A percentile compares a stretch with the other conserved stretches of the same genome.
Evolutionary conservation across 1,140 invertebrate genomes (phyloP).

Genomic region (Homarus americanus): DNA sequence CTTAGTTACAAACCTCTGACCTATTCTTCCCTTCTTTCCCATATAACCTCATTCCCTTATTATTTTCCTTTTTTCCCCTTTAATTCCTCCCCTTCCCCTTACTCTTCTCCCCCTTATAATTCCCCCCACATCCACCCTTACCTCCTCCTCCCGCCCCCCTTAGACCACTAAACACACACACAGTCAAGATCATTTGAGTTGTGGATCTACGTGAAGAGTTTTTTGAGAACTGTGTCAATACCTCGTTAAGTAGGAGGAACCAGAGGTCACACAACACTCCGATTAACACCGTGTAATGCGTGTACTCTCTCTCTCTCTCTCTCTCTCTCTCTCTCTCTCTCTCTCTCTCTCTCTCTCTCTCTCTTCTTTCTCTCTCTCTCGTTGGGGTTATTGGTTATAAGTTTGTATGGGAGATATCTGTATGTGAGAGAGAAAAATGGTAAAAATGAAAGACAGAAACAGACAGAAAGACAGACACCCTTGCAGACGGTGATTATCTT

Average conservation of each 20-base stretch:
- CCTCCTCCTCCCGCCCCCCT: neutral
- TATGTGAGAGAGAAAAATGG: no score
- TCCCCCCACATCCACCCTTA: neutral
- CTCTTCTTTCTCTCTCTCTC: neutral
- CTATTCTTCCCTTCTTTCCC: no score
- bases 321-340: constrained; percentile 8
- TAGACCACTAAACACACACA: neutral
- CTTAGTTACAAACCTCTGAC: no score
- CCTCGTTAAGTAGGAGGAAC: neutral
- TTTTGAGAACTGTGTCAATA: neutral
- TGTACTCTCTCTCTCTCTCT: neutral
- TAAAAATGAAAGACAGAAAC: no score
- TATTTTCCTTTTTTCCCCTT: no score
- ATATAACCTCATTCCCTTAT: no score
- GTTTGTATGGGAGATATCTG: no score
- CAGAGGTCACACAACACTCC: neutral
- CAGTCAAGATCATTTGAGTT: no score
- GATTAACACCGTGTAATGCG: neutral
- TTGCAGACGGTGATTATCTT: no score
- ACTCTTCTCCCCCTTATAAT: neutral
- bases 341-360: neutral
- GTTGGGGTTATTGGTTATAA: neutral
- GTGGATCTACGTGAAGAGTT: no score
- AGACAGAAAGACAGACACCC: no score
- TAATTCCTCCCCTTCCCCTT: neutral